Base-by-base conservation (phyloP, 2,888 invertebrate species). In the Eudemis profundana region DNA sequence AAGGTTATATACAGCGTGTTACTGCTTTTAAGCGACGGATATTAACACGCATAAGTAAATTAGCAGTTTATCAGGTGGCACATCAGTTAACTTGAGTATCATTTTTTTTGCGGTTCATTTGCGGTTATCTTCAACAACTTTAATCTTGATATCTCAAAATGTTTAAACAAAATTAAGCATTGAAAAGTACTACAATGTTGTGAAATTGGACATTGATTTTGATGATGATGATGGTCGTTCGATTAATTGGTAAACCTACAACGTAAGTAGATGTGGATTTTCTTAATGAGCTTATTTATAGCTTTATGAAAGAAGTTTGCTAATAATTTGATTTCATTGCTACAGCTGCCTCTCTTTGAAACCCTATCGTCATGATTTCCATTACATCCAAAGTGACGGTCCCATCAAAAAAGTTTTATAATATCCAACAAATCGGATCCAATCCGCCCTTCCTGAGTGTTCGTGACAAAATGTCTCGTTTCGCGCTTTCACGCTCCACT, bases 391-490 rank as follows among this genome's bases (percentile, higher is more conserved):
- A 49, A 61, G n/a, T 51, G 64, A 44, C 50, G 44, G 33, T n/a
- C 50, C 57, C 23, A 42, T 50, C 49, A 57, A 63, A 63, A 56
- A 56, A 63, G 29, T 57, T 57, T 57, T 44, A 57, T 50, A 64
- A 64, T 64, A 57, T 64, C 44, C 12, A 33, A 51, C 36, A 33
- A 60, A 65, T 60, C 51, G 38, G 33, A 12, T 53, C 38, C 53
- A 53, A 53, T 62, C 47, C 38, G 36, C 27, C 53, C 29, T 19
- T 53, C 46, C 4, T 5, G 44, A 44, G 54, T 53, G 65, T 65
- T 60, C 65, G 65, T 65, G 65, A 65, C 51, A 60, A 65, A 65
- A 65, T 65, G 65, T 60, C 65, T 60, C 59, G 65, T 53, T 47
- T 51, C 51, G 12, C 65, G 46, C 51, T 19, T 65, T 65, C 65